Conservation (phyloP, 2,888 invertebrate species). For the Eristalis tenax region DNA sequence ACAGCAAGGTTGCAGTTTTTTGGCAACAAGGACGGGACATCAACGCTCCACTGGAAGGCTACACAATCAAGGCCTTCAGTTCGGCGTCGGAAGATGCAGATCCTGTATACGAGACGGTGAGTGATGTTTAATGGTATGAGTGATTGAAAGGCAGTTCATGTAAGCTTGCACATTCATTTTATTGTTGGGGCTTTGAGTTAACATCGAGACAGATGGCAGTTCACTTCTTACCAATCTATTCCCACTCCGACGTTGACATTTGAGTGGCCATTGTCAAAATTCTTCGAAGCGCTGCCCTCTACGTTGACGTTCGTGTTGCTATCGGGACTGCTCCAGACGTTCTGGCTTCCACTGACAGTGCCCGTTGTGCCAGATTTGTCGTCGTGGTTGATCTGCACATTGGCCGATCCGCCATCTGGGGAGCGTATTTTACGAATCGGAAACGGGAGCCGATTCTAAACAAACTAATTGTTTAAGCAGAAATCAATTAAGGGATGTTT, state of each 20-base stretch:
- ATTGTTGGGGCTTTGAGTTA: background rate
- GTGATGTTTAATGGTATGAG: background rate
- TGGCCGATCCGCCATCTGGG: conserved; percentile 8
- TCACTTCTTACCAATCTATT: background rate
- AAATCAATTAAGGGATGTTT: background rate
- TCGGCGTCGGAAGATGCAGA: conserved; percentile 82
- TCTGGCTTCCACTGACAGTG: background rate
- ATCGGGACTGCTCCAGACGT: conserved; percentile 13
- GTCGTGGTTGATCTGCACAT: conserved; percentile 2
- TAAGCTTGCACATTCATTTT: background rate
- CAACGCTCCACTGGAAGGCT: conserved; percentile 93
- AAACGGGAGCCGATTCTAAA: background rate
- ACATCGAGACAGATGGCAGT: no score
- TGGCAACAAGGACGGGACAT: conserved; percentile 94
- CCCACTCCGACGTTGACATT: conserved; percentile 5
- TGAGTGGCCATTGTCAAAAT: conserved; percentile 21
- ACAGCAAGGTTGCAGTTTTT: conserved; percentile 91
- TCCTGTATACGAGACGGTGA: conserved; percentile 86
- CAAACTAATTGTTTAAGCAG: background rate
- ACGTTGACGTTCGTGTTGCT: background rate
- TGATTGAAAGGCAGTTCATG: background rate
- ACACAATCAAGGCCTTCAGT: conserved; percentile 88
- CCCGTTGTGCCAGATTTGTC: conserved; percentile 23
- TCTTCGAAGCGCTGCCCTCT: conserved; percentile 6
- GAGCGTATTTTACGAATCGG: conserved; percentile 1